Percentiles rank a stretch among this genome's conserved stretches.
phyloP scores from a whole-genome alignment of 2,113 vertebrate genomes.

The Heteronetta atricapilla region DNA sequence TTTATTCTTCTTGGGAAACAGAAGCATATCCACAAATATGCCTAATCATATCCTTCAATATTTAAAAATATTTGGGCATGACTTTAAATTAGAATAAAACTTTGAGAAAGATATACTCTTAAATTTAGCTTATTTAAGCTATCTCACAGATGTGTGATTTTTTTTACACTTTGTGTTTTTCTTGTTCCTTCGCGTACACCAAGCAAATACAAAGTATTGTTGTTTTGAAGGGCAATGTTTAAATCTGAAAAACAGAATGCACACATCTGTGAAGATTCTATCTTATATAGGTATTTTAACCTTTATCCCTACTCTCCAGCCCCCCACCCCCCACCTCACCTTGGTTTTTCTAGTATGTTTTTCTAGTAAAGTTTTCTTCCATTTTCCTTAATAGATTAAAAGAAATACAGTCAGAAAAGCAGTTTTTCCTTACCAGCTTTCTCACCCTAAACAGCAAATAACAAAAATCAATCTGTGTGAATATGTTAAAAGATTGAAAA shows the following conservation, averaged over 20 bases:
- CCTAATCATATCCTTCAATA: neutral
- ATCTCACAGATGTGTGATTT: neutral
- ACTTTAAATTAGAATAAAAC: neutral
- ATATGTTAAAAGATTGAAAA: neutral
- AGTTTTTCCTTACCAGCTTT: neutral
- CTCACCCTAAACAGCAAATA: neutral
- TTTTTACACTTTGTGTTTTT: neutral
- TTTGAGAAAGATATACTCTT: neutral
- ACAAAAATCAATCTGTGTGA: neutral
- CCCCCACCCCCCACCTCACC: too few species aligned
- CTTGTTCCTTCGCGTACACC: neutral
- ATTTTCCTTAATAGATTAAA: neutral
- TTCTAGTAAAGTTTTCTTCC: conserved; percentile 1
- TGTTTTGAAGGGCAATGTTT: neutral
- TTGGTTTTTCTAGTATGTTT: neutral
- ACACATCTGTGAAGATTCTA: neutral
- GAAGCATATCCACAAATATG: neutral
- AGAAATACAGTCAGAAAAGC: neutral
- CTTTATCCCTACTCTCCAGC: neutral
- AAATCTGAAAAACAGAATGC: neutral
- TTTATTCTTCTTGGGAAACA: neutral
- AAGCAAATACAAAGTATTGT: neutral
- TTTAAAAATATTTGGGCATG: neutral
- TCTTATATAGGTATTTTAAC: neutral
- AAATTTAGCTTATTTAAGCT: neutral